A percentile compares a stretch with the other conserved stretches of the same genome.
Evolutionary conservation across 1,140 invertebrate genomes (phyloP).

Genomic region (Apis mellifera): Amel_HAv3.1 CM009938.2:2453501-2454000

Average conservation of each 20-base stretch:
- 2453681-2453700: neutral
- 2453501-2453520: too few relatives aligned
- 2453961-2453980: neutral
- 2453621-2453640: too few relatives aligned
- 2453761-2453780: conserved; percentile 90
- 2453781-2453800: conserved; percentile 91
- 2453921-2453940: conserved; percentile 92
- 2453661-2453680: too few relatives aligned
- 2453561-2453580: too few relatives aligned
- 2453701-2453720: too few relatives aligned
- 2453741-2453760: conserved; percentile 85
- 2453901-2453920: conserved; percentile 92
- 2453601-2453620: too few relatives aligned
- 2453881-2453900: conserved; percentile 94
- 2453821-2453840: conserved; percentile 85
- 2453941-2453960: neutral
- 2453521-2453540: too few relatives aligned
- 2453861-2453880: conserved; percentile 90
- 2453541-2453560: too few relatives aligned
- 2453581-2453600: too few relatives aligned
- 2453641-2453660: too few relatives aligned
- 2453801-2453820: conserved; percentile 89
- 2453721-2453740: neutral
- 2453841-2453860: conserved; percentile 90
- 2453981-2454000: neutral